phyloP scores from a whole-genome alignment of 2,888 invertebrate genomes.

The Drosophila lacicola region DNA sequence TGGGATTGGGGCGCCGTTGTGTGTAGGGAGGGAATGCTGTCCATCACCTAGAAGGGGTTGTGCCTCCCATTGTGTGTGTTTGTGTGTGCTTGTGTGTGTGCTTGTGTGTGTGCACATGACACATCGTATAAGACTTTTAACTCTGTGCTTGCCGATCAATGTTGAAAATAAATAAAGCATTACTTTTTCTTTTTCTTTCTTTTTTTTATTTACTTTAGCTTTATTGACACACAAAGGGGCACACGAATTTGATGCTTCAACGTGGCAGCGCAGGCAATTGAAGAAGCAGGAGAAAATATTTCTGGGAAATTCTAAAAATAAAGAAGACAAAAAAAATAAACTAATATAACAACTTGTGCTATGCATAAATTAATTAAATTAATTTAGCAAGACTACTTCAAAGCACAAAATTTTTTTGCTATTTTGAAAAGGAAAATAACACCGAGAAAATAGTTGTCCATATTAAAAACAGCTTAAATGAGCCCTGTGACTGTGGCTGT shows the following conservation, averaged over 20 bases:
- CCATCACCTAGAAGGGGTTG: neutral
- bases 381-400: neutral
- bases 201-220: neutral
- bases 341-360: conserved; percentile 1
- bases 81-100: conserved; percentile 1
- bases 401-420: neutral
- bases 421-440: no score
- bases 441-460: no score
- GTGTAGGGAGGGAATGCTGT: neutral
- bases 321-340: neutral
- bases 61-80: neutral
- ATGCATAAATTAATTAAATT: conserved; percentile 1
- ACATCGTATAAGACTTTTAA: conserved; percentile 23
- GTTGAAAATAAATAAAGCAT: conserved; percentile 35
- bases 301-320: conserved; percentile 6
- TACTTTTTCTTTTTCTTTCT: neutral
- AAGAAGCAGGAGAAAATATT: neutral
- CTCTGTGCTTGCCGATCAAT: conserved; percentile 41
- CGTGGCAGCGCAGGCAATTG: neutral
- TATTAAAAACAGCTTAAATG: no score
- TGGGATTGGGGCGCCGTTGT: neutral
- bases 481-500: no score
- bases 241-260: conserved; percentile 1
- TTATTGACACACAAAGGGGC: conserved; percentile 9
- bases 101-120: conserved; percentile 17